Evolutionary conservation across 2,113 vertebrate genomes (phyloP), one percentile per base, ranked within the genome.

Genomic region (Oreochromis tanganicae): DNA sequence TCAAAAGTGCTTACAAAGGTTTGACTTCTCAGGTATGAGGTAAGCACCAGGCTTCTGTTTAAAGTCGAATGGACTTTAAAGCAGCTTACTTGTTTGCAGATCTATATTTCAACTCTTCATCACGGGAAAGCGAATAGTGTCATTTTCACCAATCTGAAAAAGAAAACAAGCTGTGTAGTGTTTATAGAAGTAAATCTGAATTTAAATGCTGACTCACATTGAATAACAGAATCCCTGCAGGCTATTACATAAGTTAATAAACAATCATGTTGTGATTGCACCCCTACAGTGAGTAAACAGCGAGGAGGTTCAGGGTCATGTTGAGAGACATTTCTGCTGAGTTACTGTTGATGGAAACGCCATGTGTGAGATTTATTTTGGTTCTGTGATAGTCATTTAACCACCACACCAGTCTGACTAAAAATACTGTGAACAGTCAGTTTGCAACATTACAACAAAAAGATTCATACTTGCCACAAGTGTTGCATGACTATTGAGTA

Each of bases 171-270:
- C 46, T 57, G 34, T 8, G 24, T 21, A 2, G 9, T 38, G 78
- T 84, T 83, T 68, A 16, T 57, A 82, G 29, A 17, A 59, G 38
- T 13, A 36, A 57, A 73, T 78, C 19, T 87, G 68, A 73, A 52
- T 87, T 57, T 13, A 75, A 38, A 19, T 81, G 32, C 75, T 13
- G 57, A 55, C 80, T 86, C 12, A 2, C 13, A 11, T 2, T 56
- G 75, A 87, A 83, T 82, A 80, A 85, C 14, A 4, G 41, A 36
- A 11, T 80, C 38, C 89, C 78, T 13, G 46, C 80, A 3, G 82
- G 2, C 63, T 10, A 2, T 90, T 90, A 21, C 78, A 34, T 84
- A 84, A 87, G 68, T 66, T 66, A 41, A 90, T 82, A 89, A 91
- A 88, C 55, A 73, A 4, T 41, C 48, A 3, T 46, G 71, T 19